Evolutionary conservation across 2,888 invertebrate genomes (phyloP), one percentile per base, ranked within the genome.

Genomic region (Pilophorus perplexus): DNA sequence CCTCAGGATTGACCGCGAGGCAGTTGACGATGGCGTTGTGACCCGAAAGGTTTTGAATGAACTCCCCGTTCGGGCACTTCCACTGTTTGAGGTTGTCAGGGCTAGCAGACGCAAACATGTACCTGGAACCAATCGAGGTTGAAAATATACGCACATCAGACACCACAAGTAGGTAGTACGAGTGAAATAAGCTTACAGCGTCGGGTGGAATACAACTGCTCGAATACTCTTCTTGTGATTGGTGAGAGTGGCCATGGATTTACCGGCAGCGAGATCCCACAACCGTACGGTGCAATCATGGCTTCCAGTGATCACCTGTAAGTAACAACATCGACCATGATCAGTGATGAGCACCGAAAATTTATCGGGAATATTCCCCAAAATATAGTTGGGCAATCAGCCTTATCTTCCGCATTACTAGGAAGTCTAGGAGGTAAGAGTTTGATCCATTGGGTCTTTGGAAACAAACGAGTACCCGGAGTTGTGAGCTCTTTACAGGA

Each of bases 81-180:
- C 99, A 99, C 76, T 98, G 96, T 76, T 99, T 99, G 71, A 99
- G 93, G 76, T 99, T 98, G 77, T 99, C 98, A 0, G 99, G 96
- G 0, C 97, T 96, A 0, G 93, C 99, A 0, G 96, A 96, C 0
- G 93, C 98, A 78, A 99, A 98, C 82, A 95, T 95, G 77, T 97
- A 85, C 69, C 83, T 84, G 73, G n/a, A n/a, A n/a, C n/a, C n/a
- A n/a, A n/a, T n/a, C n/a, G n/a, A n/a, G n/a, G n/a, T n/a, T n/a
- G 67, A 25, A 3, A 50, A 25, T 23, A n/a, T 25, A 44, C 18
- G 12, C n/a, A 42, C 22, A 10, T n/a, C 12, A 10, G 22, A 50
- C 1, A 50, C 22, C 22, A 22, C 10, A 4, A 18, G 48, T 44
- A 44, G 2, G 2, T 2, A n/a, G n/a, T n/a, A n/a, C n/a, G n/a